phyloP scores from a whole-genome alignment of 2,797 vertebrate species.

The Typhlichthys subterraneus region DNA sequence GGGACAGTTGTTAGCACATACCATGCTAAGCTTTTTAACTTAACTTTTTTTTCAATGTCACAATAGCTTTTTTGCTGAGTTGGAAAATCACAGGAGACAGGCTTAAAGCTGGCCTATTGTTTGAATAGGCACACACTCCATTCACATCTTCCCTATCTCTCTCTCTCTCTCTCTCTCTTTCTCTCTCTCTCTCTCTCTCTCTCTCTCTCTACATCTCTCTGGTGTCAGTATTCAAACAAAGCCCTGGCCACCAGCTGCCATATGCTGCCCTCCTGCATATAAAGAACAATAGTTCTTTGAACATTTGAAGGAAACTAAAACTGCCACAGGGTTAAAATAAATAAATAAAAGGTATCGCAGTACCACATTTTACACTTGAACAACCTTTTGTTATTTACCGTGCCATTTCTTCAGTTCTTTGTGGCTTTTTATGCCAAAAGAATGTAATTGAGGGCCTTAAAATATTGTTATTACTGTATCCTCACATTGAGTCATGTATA shows the following conservation, averaged over 20 bases:
- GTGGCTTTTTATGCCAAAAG: not conserved
- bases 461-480: too few species aligned
- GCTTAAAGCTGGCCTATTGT: conserved; percentile 88
- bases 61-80: conserved; percentile 89
- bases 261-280: conserved; percentile 63
- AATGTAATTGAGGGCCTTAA: too few species aligned
- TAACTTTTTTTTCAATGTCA: conserved; percentile 82
- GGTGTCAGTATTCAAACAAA: conserved; percentile 77
- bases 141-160: conserved; percentile 47
- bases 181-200: conserved; percentile 12
- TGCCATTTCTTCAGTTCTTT: not conserved
- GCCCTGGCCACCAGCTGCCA: conserved; percentile 69
- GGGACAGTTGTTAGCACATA: conserved; percentile 86
- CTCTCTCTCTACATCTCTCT: conserved; percentile 51
- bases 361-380: conserved; percentile 14
- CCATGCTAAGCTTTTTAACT: conserved; percentile 90
- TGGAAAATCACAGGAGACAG: conserved; percentile 91
- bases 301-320: conserved; percentile 52
- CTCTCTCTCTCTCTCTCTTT: conserved; percentile 40
- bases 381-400: not conserved
- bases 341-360: not conserved
- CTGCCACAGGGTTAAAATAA: conserved; percentile 48
- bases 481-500: too few species aligned
- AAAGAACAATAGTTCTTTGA: conserved; percentile 63
- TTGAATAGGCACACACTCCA: conserved; percentile 69